Percentiles rank a stretch among this genome's conserved stretches.
Evolutionary conservation across 2,888 invertebrate species (phyloP).

Genomic region (Temnothorax rugatulus): DNA sequence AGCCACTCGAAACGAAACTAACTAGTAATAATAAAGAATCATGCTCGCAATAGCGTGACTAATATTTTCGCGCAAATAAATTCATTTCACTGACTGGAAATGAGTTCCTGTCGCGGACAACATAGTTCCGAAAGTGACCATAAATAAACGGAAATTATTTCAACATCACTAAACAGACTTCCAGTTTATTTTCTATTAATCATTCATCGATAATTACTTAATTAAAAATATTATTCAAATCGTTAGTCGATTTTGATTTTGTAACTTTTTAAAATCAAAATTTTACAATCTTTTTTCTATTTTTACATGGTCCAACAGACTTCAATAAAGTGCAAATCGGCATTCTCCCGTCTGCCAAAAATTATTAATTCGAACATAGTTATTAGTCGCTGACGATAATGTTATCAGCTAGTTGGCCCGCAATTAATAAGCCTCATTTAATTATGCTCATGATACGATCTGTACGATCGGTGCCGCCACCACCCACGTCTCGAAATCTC

Average conservation of each 20-base stretch:
- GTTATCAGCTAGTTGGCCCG: not conserved
- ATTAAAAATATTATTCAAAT: not conserved
- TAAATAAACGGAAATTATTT: not conserved
- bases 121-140: constrained; percentile 1
- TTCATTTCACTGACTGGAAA: constrained; percentile 4
- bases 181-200: constrained; percentile 8
- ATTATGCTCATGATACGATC: not conserved
- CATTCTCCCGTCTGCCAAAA: constrained; percentile 1
- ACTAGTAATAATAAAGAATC: constrained; percentile 41
- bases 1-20: constrained; percentile 30
- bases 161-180: not conserved
- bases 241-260: not conserved
- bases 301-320: not conserved
- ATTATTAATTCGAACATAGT: not conserved
- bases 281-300: not conserved
- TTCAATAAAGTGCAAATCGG: not conserved
- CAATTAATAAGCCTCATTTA: constrained; percentile 22
- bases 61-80: constrained; percentile 31
- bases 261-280: not conserved
- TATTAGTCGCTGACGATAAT: constrained; percentile 12
- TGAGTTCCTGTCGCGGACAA: not conserved
- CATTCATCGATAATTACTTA: not conserved
- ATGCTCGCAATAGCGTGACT: constrained; percentile 38
- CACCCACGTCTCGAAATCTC: not conserved
- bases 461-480: not conserved